Conservation (phyloP, 2,888 invertebrate species). For the Tiliacea citrago region DNA sequence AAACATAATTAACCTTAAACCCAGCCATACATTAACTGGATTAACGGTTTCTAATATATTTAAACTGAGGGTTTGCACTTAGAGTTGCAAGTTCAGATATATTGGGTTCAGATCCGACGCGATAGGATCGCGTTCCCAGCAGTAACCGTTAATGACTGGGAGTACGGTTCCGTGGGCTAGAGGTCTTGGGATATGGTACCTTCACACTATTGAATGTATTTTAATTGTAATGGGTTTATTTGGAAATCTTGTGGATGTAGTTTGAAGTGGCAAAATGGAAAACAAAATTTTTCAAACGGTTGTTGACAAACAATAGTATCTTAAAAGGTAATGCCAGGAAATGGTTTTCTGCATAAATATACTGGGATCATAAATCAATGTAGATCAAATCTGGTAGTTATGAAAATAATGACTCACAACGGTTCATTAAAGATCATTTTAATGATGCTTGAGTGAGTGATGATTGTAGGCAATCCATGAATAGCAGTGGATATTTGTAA, state of each 20-base stretch:
- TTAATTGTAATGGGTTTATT: constrained; percentile 20
- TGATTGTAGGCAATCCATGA: not conserved
- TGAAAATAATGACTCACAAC: not conserved
- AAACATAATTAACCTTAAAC: constrained; percentile 55
- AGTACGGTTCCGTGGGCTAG: constrained; percentile 31
- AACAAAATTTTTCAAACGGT: not conserved
- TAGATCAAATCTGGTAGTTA: not conserved
- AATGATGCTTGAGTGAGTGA: not conserved
- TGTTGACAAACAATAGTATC: not conserved
- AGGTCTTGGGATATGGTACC: constrained; percentile 45
- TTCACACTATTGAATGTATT: constrained; percentile 30
- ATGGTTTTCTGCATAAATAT: not conserved
- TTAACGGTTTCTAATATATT: constrained; percentile 56
- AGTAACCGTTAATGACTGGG: constrained; percentile 60
- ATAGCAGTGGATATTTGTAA: not conserved
- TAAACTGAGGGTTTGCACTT: constrained; percentile 45
- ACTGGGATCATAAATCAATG: not conserved
- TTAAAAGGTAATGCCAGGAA: not conserved
- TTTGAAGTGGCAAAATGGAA: not conserved
- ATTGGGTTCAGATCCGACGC: constrained; percentile 51
- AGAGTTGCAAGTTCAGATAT: constrained; percentile 59
- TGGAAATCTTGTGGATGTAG: not conserved
- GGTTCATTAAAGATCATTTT: not conserved
- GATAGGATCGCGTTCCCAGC: constrained; percentile 62
- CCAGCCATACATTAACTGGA: constrained; percentile 55